phyloP scores from a whole-genome alignment of 2,888 invertebrate genomes.

The Drosophila tanythrix region DNA sequence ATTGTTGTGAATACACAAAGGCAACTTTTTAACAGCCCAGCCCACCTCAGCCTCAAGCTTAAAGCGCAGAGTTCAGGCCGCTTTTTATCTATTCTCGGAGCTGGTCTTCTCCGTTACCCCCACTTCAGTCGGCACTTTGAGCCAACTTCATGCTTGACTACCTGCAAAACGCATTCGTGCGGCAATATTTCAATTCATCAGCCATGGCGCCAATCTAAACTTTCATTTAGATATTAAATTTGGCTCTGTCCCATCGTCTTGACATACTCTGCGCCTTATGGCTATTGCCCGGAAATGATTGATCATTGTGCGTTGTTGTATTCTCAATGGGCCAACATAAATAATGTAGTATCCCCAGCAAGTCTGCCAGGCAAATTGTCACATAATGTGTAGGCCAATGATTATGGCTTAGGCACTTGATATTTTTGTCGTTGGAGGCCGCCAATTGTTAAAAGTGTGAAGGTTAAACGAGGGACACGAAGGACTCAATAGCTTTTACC shows the following conservation, averaged over 20 bases:
- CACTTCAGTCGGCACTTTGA: constrained; percentile 18
- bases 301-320: constrained; percentile 44
- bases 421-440: constrained; percentile 10
- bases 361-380: constrained; percentile 52
- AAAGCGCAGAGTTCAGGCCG: constrained; percentile 54
- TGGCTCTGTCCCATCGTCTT: constrained; percentile 5
- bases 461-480: constrained; percentile 53
- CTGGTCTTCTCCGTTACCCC: neutral
- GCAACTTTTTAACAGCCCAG: constrained; percentile 16
- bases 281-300: constrained; percentile 77
- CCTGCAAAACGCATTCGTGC: constrained; percentile 73
- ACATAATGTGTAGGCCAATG: constrained; percentile 51
- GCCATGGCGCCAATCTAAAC: constrained; percentile 65
- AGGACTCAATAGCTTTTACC: neutral
- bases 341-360: constrained; percentile 46
- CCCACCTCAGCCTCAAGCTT: constrained; percentile 23
- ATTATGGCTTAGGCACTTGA: constrained; percentile 25
- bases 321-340: constrained; percentile 58
- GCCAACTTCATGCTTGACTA: constrained; percentile 73
- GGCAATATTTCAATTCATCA: constrained; percentile 80
- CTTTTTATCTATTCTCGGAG: constrained; percentile 51
- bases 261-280: constrained; percentile 10
- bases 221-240: constrained; percentile 73
- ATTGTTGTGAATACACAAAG: constrained; percentile 21
- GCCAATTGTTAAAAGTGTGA: constrained; percentile 57